phyloP scores from a whole-genome alignment of 2,888 invertebrate species.

The Harpalus rubripes region DNA sequence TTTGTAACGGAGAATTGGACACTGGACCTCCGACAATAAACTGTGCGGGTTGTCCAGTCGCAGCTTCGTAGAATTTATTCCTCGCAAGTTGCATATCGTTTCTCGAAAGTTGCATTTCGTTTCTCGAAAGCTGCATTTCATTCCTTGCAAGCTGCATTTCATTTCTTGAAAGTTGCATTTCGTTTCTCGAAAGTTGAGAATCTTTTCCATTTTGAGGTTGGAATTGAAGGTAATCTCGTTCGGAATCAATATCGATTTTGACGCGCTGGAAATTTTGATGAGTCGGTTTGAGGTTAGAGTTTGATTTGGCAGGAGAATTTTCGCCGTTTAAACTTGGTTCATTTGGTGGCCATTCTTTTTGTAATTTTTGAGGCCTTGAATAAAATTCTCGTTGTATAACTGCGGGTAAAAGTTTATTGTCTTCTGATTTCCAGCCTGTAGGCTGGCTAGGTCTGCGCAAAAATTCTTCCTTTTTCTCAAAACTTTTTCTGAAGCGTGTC shows the following conservation, averaged over 20 bases:
- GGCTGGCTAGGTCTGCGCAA: constrained; percentile 86
- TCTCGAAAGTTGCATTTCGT: constrained; percentile 66
- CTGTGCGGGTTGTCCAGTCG: constrained; percentile 53
- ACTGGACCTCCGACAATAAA: constrained; percentile 64
- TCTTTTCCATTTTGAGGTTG: constrained; percentile 64
- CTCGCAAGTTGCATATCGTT: constrained; percentile 67
- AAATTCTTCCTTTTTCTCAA: constrained; percentile 95
- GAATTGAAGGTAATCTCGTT: constrained; percentile 73
- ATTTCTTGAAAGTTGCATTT: constrained; percentile 35
- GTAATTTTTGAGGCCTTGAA: constrained; percentile 88
- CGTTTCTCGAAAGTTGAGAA: not conserved
- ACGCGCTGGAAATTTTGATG: constrained; percentile 78
- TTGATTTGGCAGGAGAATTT: constrained; percentile 75
- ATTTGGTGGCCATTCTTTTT: constrained; percentile 77
- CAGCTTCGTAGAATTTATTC: constrained; percentile 65
- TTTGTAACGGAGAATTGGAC: constrained; percentile 61
- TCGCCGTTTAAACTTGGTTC: constrained; percentile 70
- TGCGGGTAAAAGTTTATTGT: constrained; percentile 72
- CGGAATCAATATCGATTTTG: constrained; percentile 77
- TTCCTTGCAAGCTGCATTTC: constrained; percentile 66
- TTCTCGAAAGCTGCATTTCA: constrained; percentile 65
- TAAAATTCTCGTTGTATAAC: constrained; percentile 86
- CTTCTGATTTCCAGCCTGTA: constrained; percentile 79
- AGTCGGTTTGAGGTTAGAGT: constrained; percentile 75
- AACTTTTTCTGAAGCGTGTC: constrained; percentile 89